Evolutionary conservation across 2,888 invertebrate species (phyloP).

Genomic region (Euplagia quadripunctaria): DNA sequence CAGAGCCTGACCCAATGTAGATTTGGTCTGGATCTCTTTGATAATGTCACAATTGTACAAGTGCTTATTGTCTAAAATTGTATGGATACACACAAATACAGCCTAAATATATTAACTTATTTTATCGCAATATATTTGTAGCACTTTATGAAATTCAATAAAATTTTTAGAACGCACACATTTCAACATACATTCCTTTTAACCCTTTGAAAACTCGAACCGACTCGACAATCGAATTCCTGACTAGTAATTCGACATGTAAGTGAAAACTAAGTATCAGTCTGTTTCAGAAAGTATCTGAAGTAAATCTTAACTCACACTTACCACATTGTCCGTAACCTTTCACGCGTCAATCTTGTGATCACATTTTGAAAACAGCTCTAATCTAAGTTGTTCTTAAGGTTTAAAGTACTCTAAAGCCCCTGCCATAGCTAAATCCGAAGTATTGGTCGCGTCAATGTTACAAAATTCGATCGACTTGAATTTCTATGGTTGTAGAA

Average conservation of each 20-base stretch:
- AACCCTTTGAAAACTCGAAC: not conserved
- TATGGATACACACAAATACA: no score
- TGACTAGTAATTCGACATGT: conserved; percentile 24
- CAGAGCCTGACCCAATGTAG: no score
- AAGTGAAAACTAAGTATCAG: conserved; percentile 45
- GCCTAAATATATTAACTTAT: no score
- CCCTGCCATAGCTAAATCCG: no score
- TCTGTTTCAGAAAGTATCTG: conserved; percentile 22
- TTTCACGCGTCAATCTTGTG: not conserved
- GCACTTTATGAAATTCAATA: no score
- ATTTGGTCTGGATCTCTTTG: no score
- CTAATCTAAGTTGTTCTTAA: not conserved
- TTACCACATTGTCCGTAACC: not conserved
- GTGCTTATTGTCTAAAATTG: no score
- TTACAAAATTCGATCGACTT: not conserved
- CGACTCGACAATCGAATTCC: conserved; percentile 6
- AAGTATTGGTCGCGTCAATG: no score
- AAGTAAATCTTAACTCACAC: conserved; percentile 6
- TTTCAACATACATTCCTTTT: not conserved
- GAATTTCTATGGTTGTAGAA: not conserved
- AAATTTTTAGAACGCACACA: not conserved
- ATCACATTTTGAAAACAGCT: not conserved
- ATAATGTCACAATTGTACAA: no score
- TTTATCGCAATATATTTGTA: no score
- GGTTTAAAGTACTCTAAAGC: not conserved